Conservation (phyloP, 2,888 invertebrate species). For the Morinoia aosen region DNA sequence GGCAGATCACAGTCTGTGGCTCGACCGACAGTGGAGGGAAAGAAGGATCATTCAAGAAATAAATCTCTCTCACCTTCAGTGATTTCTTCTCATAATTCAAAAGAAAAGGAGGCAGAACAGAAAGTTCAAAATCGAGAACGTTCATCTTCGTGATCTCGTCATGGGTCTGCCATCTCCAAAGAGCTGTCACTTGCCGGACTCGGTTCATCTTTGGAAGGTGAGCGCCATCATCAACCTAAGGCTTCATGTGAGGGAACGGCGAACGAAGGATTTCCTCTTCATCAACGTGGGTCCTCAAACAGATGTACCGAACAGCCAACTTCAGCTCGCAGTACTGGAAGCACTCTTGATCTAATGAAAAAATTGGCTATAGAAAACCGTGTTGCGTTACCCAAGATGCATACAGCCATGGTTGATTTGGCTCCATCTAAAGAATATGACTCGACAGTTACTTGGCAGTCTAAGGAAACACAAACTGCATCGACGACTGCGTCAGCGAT, state of each 20-base stretch:
- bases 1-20: not conserved
- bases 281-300: not conserved
- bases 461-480: not conserved
- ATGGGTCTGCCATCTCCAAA: not conserved
- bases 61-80: no score
- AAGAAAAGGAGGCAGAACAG: not conserved
- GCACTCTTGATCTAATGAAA: not conserved
- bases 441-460: no score
- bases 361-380: not conserved
- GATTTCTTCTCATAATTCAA: not conserved
- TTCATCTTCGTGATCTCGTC: not conserved
- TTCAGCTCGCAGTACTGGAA: not conserved
- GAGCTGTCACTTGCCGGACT: not conserved
- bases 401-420: no score
- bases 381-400: not conserved
- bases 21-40: not conserved
- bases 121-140: not conserved
- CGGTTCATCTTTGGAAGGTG: not conserved
- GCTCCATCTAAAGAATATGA: no score
- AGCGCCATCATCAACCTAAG: not conserved
- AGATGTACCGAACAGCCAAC: not conserved
- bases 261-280: not conserved
- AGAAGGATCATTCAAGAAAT: not conserved
- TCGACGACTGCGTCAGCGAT: not conserved
- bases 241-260: not conserved